Percentiles rank a stretch among this genome's conserved stretches.
These are phyloP conservation scores for Daubentonia madagascariensis DNA, from an alignment of 2,113 vertebrate genomes.

Conservation along the genomic window DNA sequence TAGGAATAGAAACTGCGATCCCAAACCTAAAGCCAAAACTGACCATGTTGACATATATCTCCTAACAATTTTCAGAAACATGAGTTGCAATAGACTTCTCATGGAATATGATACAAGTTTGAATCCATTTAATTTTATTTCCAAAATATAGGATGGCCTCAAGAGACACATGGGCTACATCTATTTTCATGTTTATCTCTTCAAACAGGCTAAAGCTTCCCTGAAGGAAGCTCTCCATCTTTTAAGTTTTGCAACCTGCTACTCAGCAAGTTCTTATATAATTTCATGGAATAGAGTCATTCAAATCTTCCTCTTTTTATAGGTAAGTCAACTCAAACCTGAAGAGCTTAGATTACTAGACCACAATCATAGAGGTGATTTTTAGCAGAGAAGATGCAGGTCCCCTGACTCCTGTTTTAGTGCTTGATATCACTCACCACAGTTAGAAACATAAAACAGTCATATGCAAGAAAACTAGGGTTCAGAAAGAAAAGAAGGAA, in stretches of 20 bases:
- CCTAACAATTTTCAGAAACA: background rate
- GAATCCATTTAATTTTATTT: background rate
- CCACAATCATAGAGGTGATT: background rate
- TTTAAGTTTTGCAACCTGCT: background rate
- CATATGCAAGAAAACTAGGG: background rate
- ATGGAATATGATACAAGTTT: background rate
- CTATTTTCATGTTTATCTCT: background rate
- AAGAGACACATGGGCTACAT: background rate
- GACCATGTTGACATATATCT: background rate
- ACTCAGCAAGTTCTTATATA: background rate
- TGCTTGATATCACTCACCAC: background rate
- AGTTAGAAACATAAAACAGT: background rate
- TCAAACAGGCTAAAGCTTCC: background rate
- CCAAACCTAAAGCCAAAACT: background rate
- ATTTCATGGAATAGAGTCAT: background rate
- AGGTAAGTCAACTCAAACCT: background rate
- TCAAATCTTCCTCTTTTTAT: background rate
- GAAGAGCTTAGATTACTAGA: background rate
- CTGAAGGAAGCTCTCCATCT: background rate
- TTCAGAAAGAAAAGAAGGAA: background rate
- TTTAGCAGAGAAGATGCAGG: background rate
- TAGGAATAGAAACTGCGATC: background rate
- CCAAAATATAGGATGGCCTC: background rate
- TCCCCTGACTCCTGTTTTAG: background rate
- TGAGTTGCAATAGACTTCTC: background rate